Evolutionary conservation across 2,113 vertebrate species (phyloP).

Genomic region (Pterocles orientalis): DNA sequence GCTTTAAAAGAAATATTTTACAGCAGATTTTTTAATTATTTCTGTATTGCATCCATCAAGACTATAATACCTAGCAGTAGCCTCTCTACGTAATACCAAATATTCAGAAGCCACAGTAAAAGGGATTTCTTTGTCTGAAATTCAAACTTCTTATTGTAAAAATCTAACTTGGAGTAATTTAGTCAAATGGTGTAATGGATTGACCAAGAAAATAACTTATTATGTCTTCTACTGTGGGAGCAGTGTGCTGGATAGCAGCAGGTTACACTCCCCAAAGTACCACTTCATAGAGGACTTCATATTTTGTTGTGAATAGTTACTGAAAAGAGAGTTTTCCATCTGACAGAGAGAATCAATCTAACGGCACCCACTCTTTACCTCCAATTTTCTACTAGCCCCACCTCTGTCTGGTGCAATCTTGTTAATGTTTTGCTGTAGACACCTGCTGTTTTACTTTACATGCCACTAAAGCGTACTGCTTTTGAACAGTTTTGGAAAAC

Average conservation of each 20-base stretch:
- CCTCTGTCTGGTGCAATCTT: slow-evolving; percentile 41
- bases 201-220: neutral
- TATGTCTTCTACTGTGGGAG: neutral
- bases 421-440: slow-evolving; percentile 14
- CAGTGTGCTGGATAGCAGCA: neutral
- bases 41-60: neutral
- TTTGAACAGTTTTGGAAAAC: neutral
- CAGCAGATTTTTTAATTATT: neutral
- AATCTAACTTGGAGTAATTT: neutral
- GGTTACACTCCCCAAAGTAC: neutral
- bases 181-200: neutral
- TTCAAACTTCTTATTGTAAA: neutral
- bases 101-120: neutral
- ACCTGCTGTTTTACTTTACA: slow-evolving; percentile 29
- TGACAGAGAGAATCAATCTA: slow-evolving; percentile 39
- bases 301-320: slow-evolving; percentile 28
- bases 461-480: neutral
- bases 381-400: slow-evolving; percentile 29
- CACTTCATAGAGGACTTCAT: slow-evolving; percentile 1
- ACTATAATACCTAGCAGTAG: neutral
- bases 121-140: neutral
- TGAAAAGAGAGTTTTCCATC: slow-evolving; percentile 30
- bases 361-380: slow-evolving; percentile 7
- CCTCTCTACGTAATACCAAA: neutral
- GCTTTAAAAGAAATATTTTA: neutral